Conservation (phyloP, 2,113 vertebrate species). For the western clawed frog (Xenopus tropicalis) region DNA sequence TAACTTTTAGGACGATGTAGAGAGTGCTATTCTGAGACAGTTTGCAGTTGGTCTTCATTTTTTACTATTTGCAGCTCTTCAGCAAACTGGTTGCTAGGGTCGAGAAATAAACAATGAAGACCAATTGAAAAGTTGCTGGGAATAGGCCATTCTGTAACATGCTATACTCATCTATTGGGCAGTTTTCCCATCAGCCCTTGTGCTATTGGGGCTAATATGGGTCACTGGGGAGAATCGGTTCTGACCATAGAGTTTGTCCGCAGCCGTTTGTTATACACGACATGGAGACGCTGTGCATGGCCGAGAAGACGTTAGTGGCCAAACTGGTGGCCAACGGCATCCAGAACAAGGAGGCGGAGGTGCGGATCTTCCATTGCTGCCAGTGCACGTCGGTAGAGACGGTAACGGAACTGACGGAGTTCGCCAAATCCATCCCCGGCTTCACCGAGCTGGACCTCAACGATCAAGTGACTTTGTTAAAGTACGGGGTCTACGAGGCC, state of each 20-base stretch:
- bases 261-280: conserved; percentile 97
- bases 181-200: too few relatives aligned
- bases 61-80: too few relatives aligned
- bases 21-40: too few relatives aligned
- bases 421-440: conserved; percentile 93
- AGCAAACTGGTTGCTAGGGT: too few relatives aligned
- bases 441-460: conserved; percentile 88
- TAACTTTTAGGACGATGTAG: too few relatives aligned
- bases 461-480: conserved; percentile 92
- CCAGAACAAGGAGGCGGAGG: conserved; percentile 87
- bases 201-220: too few relatives aligned
- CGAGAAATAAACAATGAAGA: too few relatives aligned
- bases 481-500: conserved; percentile 94
- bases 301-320: conserved; percentile 90
- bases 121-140: too few relatives aligned
- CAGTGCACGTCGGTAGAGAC: conserved; percentile 94
- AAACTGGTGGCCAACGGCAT: conserved; percentile 83
- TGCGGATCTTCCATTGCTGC: conserved; percentile 96
- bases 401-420: conserved; percentile 91
- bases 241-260: background rate
- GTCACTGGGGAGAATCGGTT: too few relatives aligned
- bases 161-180: too few relatives aligned
- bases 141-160: too few relatives aligned
- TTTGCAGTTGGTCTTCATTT: too few relatives aligned
- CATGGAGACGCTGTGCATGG: conserved; percentile 94